Base-by-base conservation (phyloP, 2,113 vertebrate species). In the Leptodactylus fuscus region DNA sequence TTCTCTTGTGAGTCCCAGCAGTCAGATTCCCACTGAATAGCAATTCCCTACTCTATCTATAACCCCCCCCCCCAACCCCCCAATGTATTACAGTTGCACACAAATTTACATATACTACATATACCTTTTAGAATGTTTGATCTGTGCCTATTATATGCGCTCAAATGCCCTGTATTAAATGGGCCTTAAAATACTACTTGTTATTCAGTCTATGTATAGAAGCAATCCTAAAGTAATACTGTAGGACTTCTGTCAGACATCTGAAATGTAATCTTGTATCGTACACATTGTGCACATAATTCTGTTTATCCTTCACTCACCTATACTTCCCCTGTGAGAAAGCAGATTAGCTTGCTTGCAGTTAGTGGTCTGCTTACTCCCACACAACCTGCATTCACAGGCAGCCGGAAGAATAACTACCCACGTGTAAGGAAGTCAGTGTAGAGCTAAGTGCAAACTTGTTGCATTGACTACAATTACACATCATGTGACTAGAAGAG, bases 401-500 rank as follows among this genome's bases (percentile, higher is more conserved):
- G 13, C 5, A 80, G 7, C 51, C 2, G 53, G 29, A 79, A 60
- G 34, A 80, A 44, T 44, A 44, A 10, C 77, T 79, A 24, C 34
- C 9, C 36, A 36, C 38, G 24, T 38, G 32, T 58, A 36, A 58
- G 27, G 51, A 79, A 79, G 76, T 38, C 15, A 0, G 16, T 44
- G 34, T 34, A 16, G 22, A 58, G 41, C 24, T 16, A 76, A 22
- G 34, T 34, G 24, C 24, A 73, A 36, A 74, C 32, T 22, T 41
- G 36, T 22, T 6, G 22, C 34, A 38, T 10, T 36, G 5, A 38
- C 27, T 1, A 15, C 27, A 77, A 53, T 36, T 36, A 11, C 10
- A 78, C 24, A 36, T 53, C 77, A 60, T 44, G 53, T 62, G 53
- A 79, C 51, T 29, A 41, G 16, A 60, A 48, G 53, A 80, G 77